Base-by-base conservation (phyloP, 2,113 vertebrate genomes). In the Rhynchomys soricoides region DNA sequence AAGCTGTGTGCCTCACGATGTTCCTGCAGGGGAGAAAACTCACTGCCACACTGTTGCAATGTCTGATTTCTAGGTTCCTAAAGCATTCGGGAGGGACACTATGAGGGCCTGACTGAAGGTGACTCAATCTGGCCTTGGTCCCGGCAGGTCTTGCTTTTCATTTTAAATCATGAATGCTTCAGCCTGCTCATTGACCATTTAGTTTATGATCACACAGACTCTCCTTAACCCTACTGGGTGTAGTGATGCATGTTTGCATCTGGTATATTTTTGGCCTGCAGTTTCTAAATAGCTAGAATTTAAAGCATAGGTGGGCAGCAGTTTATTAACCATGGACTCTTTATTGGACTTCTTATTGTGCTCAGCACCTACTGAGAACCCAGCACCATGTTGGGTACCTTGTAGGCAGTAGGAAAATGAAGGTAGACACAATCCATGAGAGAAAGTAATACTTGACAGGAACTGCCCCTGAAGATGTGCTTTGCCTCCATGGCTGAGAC, bases 221-320 rank as follows among this genome's bases (percentile, higher is more conserved):
- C 90, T 93, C 66, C 40, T 86, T 95, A 86, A 92, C 77, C 86
- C 77, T 19, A 74, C 94, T 83, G 86, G 48, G 88, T 52, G 52
- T 91, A 91, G 75, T 74, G 86, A 86, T 83, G 81, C 71, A 26
- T 89, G 37, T 62, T 96, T 95, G 66, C 79, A 92, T 93, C 74
- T 59, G 52, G 88, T 81, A 17, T 77, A 66, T 75, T 92, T 95
- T 90, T 68, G 81, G 75, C 52, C 64, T 87, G n/a, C 4, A 81
- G 59, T 90, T 96, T 90, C 85, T 87, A 95, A 95, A 52, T 77
- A 82, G 85, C 93, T 86, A 74, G 71, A 89, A 95, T 95, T 93
- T 77, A 94, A 86, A 94, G 92, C 52, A 7, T 81, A 11, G 16
- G 82, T 0, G 12, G 29, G 52, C 74, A 66, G 57, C 77, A 40